Percentiles rank a stretch among this genome's conserved stretches.
These are phyloP conservation scores for Antitype chi DNA, from an alignment of 2,888 invertebrate species.

Conservation along the genomic window DNA sequence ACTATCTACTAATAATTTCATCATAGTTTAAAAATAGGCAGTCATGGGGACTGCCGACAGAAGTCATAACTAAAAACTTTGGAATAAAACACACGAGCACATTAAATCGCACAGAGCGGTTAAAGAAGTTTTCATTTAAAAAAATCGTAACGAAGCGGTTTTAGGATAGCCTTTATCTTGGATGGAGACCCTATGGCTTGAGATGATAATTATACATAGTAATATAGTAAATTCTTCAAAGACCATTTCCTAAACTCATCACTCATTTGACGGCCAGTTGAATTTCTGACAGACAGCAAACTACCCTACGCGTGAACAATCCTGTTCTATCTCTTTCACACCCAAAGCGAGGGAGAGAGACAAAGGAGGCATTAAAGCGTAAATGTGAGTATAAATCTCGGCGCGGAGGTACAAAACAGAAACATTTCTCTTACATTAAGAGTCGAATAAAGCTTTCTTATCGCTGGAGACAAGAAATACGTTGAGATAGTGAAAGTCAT, in stretches of 20 bases:
- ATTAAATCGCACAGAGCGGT: too few relatives aligned
- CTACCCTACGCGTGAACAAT: slow-evolving; percentile 11
- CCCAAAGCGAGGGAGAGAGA: slow-evolving; percentile 1
- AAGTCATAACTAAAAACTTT: too few relatives aligned
- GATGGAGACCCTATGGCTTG: background rate
- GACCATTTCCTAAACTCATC: slow-evolving; percentile 5
- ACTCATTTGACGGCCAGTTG: slow-evolving; percentile 37
- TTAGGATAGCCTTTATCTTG: too few relatives aligned
- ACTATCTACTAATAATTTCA: too few relatives aligned
- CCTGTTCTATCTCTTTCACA: slow-evolving; percentile 18
- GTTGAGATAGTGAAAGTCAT: slow-evolving; percentile 25
- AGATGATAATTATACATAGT: background rate
- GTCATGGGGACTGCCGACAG: too few relatives aligned
- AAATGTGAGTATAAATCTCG: slow-evolving; percentile 58
- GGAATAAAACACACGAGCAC: too few relatives aligned
- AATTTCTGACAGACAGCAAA: slow-evolving; percentile 31
- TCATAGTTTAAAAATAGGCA: too few relatives aligned
- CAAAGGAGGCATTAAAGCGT: slow-evolving; percentile 41
- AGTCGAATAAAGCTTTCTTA: slow-evolving; percentile 50
- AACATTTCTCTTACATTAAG: slow-evolving; percentile 49
- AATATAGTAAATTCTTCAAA: background rate
- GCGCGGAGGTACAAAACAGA: slow-evolving; percentile 47
- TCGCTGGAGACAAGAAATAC: slow-evolving; percentile 29
- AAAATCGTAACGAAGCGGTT: too few relatives aligned
- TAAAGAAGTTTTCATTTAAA: too few relatives aligned